These are phyloP conservation scores for Lutraria lutraria DNA, from an alignment of 2,888 invertebrate species.

Conservation along the genomic window DNA sequence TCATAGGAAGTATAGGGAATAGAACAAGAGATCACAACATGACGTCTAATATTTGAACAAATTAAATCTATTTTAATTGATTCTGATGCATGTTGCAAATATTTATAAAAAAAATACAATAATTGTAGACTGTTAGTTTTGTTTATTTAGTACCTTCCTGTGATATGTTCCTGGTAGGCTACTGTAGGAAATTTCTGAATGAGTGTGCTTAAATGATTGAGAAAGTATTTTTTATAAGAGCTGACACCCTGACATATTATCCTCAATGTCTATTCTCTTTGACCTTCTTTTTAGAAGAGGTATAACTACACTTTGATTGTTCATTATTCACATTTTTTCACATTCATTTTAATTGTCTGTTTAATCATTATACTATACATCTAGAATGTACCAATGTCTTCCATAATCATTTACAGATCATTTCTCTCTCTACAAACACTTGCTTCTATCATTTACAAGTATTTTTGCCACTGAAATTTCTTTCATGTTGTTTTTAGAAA, in stretches of 20 bases:
- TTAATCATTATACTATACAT: neutral
- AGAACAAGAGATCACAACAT: no score
- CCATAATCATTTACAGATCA: neutral
- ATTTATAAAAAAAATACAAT: no score
- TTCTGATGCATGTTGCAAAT: no score
- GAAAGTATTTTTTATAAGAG: neutral
- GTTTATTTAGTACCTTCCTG: no score
- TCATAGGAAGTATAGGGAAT: no score
- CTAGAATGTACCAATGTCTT: neutral
- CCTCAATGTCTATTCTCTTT: neutral
- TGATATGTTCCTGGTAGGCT: neutral
- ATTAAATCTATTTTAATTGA: no score
- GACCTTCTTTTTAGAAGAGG: neutral
- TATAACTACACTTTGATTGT: neutral
- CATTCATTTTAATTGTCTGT: slow-evolving; percentile 4
- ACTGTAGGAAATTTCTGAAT: neutral
- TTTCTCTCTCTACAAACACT: slow-evolving; percentile 14
- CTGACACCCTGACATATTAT: neutral
- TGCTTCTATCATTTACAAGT: slow-evolving; percentile 22
- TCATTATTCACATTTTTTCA: neutral
- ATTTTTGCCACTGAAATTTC: slow-evolving; percentile 20
- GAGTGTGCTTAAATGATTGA: neutral
- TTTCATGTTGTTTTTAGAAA: slow-evolving; percentile 12
- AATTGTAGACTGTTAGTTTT: no score
- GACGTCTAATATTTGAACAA: no score